phyloP scores from a whole-genome alignment of 1,140 invertebrate species.

The Calephelis virginiensis region DNA sequence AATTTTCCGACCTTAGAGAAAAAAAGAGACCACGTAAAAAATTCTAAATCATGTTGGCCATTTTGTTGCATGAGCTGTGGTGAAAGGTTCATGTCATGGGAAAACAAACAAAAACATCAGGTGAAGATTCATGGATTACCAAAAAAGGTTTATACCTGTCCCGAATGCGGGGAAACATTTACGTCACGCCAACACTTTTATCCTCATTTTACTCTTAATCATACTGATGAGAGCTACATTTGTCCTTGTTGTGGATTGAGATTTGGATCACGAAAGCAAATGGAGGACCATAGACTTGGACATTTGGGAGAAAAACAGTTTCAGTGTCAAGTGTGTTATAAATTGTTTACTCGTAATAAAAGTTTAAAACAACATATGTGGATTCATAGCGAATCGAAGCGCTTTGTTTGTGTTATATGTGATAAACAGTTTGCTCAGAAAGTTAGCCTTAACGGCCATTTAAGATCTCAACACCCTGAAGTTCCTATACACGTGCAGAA shows the following conservation, averaged over 20 bases:
- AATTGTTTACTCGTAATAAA: constrained; percentile 71
- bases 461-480: constrained; percentile 56
- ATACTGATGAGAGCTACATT: constrained; percentile 51
- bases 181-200: constrained; percentile 49
- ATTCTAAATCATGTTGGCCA: constrained; percentile 50
- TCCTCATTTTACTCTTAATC: constrained; percentile 51
- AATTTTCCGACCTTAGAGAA: constrained; percentile 47
- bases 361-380: constrained; percentile 76
- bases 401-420: constrained; percentile 69
- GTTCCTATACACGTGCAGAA: constrained; percentile 16
- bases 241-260: constrained; percentile 57
- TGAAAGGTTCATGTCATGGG: constrained; percentile 58
- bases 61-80: constrained; percentile 54
- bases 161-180: constrained; percentile 50
- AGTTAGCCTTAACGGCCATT: constrained; percentile 58
- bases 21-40: constrained; percentile 47
- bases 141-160: constrained; percentile 46
- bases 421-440: constrained; percentile 77
- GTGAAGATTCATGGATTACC: constrained; percentile 42
- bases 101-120: constrained; percentile 52
- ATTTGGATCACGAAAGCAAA: constrained; percentile 42
- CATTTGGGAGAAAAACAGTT: constrained; percentile 62
- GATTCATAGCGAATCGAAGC: constrained; percentile 63
- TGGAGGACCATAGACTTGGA: constrained; percentile 52
- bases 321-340: constrained; percentile 65